A percentile compares a stretch with the other conserved stretches of the same genome.
phyloP scores from a whole-genome alignment of 2,797 vertebrate genomes.

The Periparus ater region DNA sequence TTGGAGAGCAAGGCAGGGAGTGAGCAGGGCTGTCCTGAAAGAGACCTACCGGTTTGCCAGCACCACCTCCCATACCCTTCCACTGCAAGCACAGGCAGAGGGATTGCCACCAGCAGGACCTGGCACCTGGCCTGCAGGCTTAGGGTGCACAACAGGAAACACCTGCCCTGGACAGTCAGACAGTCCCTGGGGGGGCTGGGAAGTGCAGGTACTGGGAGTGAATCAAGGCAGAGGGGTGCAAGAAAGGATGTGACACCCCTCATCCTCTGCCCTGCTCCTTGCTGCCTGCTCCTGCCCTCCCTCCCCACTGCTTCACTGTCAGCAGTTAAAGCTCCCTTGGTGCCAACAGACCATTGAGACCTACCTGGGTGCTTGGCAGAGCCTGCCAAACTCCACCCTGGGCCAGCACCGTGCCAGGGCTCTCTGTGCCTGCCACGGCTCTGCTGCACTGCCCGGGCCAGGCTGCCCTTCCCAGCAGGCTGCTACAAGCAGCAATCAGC shows the following conservation, averaged over 20 bases:
- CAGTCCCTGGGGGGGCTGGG: neutral
- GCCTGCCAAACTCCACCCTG: neutral
- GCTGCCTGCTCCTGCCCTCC: neutral
- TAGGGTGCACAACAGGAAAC: neutral
- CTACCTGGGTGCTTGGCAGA: slow-evolving; percentile 14
- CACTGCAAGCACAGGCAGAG: neutral
- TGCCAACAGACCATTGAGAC: slow-evolving; percentile 25
- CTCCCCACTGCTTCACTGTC: accelerated
- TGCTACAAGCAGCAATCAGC: neutral
- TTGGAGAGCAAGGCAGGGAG: neutral
- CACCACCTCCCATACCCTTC: neutral
- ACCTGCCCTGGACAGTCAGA: neutral
- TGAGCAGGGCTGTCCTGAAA: neutral
- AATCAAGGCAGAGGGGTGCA: neutral
- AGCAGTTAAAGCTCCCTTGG: neutral
- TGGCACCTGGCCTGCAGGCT: neutral
- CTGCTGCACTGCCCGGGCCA: neutral
- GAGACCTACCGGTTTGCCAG: neutral
- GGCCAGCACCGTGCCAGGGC: neutral
- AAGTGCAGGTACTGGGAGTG: neutral
- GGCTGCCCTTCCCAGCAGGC: neutral
- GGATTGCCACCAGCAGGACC: neutral
- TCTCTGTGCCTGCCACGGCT: neutral
- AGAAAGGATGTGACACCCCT: neutral
- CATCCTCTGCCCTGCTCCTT: neutral